phyloP scores from a whole-genome alignment of 2,888 invertebrate species.

The Lithosia quadra region DNA sequence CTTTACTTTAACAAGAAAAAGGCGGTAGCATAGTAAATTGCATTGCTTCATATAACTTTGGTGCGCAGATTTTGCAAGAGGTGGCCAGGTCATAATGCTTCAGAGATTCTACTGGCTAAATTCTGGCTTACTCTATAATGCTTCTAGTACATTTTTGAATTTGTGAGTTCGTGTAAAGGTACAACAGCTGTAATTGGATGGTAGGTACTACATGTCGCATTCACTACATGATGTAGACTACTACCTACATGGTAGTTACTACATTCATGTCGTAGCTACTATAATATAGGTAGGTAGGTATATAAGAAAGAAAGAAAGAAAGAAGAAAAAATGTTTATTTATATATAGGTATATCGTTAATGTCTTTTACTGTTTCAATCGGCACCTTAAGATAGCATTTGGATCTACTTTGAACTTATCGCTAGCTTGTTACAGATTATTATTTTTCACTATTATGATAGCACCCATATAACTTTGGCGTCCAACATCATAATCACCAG shows the following conservation, averaged over 20 bases:
- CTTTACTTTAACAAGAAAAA: slow-evolving; percentile 6
- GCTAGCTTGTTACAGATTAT: background rate
- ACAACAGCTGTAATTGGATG: background rate
- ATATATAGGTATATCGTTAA: too few relatives aligned
- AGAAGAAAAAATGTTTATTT: too few relatives aligned
- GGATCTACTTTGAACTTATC: too few relatives aligned
- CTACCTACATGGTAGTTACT: too few relatives aligned
- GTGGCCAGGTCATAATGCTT: background rate
- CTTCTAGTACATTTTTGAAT: background rate
- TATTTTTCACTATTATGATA: background rate
- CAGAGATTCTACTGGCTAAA: background rate
- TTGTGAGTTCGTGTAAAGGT: too few relatives aligned
- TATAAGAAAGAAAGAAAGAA: too few relatives aligned
- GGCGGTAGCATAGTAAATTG: slow-evolving; percentile 2
- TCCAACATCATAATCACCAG: background rate
- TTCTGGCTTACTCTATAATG: background rate
- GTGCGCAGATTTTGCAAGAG: background rate
- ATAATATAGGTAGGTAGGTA: too few relatives aligned
- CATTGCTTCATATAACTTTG: background rate
- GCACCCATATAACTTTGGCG: background rate
- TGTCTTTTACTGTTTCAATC: background rate
- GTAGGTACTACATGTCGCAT: background rate
- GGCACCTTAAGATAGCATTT: background rate
- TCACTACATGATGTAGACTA: too few relatives aligned
- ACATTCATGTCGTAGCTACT: too few relatives aligned